phyloP scores from a whole-genome alignment of 2,888 invertebrate genomes.

The Norana najaformis region DNA sequence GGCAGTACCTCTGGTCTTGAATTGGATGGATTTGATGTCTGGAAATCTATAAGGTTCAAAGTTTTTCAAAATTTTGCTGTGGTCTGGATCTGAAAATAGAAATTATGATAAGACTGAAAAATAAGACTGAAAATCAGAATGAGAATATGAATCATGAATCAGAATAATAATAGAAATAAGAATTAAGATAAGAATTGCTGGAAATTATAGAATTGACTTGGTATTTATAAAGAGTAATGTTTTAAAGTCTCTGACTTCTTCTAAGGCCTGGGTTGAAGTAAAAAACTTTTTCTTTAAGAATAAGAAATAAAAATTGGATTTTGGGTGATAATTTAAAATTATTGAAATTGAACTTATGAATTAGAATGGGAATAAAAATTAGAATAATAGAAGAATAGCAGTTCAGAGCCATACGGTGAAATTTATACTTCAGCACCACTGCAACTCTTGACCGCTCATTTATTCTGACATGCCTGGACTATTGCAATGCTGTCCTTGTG shows the following conservation, averaged over 20 bases:
- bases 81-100: neutral
- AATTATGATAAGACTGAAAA: neutral
- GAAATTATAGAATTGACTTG: neutral
- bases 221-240: neutral
- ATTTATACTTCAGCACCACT: too few relatives aligned
- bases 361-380: too few relatives aligned
- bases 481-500: too few relatives aligned
- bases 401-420: too few relatives aligned
- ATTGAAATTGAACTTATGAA: too few relatives aligned
- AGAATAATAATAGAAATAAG: neutral
- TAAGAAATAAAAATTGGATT: too few relatives aligned
- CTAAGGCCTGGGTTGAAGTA: neutral
- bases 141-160: neutral
- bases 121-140: neutral
- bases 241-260: neutral
- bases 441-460: too few relatives aligned
- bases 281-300: too few relatives aligned
- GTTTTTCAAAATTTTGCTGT: neutral
- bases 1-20: constrained; percentile 52
- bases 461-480: too few relatives aligned
- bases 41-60: constrained; percentile 55
- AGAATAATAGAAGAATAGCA: too few relatives aligned
- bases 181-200: neutral
- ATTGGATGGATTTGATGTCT: constrained; percentile 57
- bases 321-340: too few relatives aligned